Base-by-base conservation (phyloP, 1,140 invertebrate species). In the Brachionus paranguensis region DNA sequence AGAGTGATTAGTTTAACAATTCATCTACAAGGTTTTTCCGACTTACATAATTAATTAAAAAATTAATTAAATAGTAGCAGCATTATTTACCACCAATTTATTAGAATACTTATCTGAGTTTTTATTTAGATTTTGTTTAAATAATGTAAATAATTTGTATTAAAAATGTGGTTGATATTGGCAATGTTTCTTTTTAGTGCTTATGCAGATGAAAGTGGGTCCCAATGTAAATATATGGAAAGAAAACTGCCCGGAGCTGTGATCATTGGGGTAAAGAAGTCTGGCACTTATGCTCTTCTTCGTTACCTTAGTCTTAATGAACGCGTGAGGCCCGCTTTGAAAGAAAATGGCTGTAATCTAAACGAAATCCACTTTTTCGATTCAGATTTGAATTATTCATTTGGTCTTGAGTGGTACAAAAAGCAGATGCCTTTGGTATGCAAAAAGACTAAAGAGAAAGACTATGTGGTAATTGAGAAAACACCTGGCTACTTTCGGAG, bases 281-380 rank as follows among this genome's bases (percentile, higher is more conserved):
- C 87, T 10, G 88, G 88, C 10, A 88, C 88, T 14, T 81, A 88
- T 14, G 87, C 87, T 12, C 85, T 88, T 33, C 74, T 88, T 3
- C 86, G 88, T 60, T 86, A 87, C 14, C 45, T 89, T 11, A 85
- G 86, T 33, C 78, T 89, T n/a, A 87, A 88, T 84, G 85, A 86
- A 17, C 24, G 84, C 17, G 85, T 89, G 27, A 68, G 72, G 33
- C 84, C 85, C 2, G 88, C 87, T 3, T 17, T 81, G 14, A 81
- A 81, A 64, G 12, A 12, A 41, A 29, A 60, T 50, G 78, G 78
- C 11, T 81, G 50, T 20, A 60, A 60, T 10, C 45, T 85, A 12
- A 84, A 85, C 50, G 88, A 88, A 81, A 85, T 88, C 17, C 88
- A 88, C 41, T 88, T 86, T 84, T 88, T 88, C 65, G 88, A 88